Evolutionary conservation across 1,140 invertebrate genomes (phyloP).

Genomic region (Geopemphigus sp.): DNA sequence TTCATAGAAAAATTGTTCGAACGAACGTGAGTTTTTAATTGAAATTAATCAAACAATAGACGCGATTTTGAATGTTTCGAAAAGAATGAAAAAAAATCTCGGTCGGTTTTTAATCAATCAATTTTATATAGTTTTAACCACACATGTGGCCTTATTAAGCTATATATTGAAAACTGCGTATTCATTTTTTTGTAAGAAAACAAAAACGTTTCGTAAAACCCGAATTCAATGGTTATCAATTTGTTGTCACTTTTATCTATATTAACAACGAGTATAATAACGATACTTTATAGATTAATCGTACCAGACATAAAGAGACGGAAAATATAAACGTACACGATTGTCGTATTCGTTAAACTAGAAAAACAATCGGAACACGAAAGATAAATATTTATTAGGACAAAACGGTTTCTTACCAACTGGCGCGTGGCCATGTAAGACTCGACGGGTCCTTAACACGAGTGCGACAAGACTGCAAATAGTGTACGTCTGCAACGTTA

Average conservation of each 20-base stretch:
- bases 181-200: background rate
- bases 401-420: background rate
- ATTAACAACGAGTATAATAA: background rate
- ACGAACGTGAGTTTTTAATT: constrained; percentile 16
- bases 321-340: background rate
- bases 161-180: background rate
- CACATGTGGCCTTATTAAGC: background rate
- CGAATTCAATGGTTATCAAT: background rate
- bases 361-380: background rate
- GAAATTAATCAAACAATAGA: constrained; percentile 1
- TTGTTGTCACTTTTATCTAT: background rate
- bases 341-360: background rate
- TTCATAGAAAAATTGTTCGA: no score
- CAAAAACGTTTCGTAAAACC: background rate
- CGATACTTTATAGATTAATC: background rate
- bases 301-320: background rate
- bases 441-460: background rate
- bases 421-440: background rate
- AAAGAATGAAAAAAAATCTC: background rate
- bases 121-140: no score
- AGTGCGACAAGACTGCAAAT: no score
- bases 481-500: background rate
- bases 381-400: background rate
- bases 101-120: no score
- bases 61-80: background rate